phyloP scores from a whole-genome alignment of 64 coral and sea anemone species.

The Anthopleura sola region DNA sequence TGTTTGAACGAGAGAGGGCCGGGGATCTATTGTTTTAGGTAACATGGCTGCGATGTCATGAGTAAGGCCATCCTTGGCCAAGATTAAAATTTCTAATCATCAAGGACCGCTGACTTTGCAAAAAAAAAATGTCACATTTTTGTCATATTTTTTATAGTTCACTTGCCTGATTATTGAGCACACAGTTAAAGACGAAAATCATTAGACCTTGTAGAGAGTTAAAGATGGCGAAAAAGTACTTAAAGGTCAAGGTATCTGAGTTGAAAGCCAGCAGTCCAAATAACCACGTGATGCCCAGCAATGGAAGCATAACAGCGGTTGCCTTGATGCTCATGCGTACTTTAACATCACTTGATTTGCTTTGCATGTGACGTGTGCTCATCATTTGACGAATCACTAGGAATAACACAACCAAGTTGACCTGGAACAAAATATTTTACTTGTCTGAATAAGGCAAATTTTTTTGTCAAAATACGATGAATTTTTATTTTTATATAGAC shows the following conservation, averaged over 20 bases:
- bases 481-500: too few species aligned
- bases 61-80: too few species aligned
- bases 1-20: too few species aligned
- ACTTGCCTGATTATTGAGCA: constrained; percentile 59
- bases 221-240: constrained; percentile 47
- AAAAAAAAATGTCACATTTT: too few species aligned
- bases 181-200: constrained; percentile 63
- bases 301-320: constrained; percentile 54
- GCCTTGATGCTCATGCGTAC: constrained; percentile 57
- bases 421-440: background rate
- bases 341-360: constrained; percentile 49
- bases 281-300: constrained; percentile 68
- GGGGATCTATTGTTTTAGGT: too few species aligned
- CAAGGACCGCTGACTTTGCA: too few species aligned
- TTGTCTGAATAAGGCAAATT: background rate
- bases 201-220: constrained; percentile 60
- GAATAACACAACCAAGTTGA: constrained; percentile 44
- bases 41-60: too few species aligned
- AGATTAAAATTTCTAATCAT: too few species aligned
- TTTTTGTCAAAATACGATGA: too few species aligned
- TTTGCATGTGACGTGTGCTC: constrained; percentile 50
- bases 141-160: too few species aligned
- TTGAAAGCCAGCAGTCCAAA: constrained; percentile 55
- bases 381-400: constrained; percentile 65
- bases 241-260: constrained; percentile 30